Evolutionary conservation across 2,797 vertebrate genomes (phyloP), one percentile per base, ranked within the genome.

Genomic region (Sebastes steindachneri): DNA sequence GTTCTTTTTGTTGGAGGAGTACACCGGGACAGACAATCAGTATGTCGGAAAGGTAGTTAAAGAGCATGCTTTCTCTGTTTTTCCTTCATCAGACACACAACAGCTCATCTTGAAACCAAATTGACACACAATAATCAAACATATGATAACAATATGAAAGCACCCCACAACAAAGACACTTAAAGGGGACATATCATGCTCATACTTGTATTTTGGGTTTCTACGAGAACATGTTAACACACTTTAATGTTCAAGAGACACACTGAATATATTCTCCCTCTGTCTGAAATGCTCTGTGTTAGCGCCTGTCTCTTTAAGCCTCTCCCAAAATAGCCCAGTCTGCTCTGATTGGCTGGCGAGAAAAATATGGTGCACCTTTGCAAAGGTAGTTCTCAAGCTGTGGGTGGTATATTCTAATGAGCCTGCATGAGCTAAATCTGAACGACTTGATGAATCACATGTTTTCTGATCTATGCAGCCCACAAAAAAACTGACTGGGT

Each of bases 1-100:
- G 88, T 99, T 99, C 95, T 99, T 98, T 92, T 93, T 99, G 82
- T 86, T 99, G 96, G 98, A 99, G 92, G 98, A 99, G 80, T 99
- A 98, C 89, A 98, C 96, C 0, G 98, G 98, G 81, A 93, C 95
- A 0, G 97, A 98, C 87, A 94, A 96, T 89, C 98, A 99, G 82
- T 98, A 99, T 1, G 97, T 99, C 77, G 98, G 98, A 90, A 99
- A 99, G 98, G 98, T 99, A 93, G 4, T 35, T 31, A 9, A 26
- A 74, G 11, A 35, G 10, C 15, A 2, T 1, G 6, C 12, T 55
- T 58, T 67, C 10, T 66, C 2, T 51, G 2, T 41, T 63, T 51
- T 31, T 19, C 17, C 10, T 71, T 45, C 4, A 17, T 17, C 25
- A 33, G 12, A 71, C 21, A 51, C 53, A 31, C 68, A 25, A 21